phyloP scores from a whole-genome alignment of 2,113 vertebrate species.

The Hippocampus guttulatus region DNA sequence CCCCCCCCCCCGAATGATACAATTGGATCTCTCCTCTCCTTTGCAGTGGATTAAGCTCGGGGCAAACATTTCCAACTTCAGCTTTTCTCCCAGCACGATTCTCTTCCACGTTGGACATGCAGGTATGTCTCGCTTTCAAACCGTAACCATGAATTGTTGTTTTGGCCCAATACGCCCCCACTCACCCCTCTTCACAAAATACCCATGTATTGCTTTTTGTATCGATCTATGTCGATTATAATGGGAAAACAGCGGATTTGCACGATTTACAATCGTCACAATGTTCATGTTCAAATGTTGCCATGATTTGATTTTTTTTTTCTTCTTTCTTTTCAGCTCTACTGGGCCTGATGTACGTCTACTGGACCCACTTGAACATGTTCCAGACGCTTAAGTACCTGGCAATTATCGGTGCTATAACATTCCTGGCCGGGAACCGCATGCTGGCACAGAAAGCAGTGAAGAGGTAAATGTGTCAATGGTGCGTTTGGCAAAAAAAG shows the following conservation, averaged over 20 bases:
- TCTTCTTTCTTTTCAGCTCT: constrained; percentile 72
- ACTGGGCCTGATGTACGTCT: constrained; percentile 96
- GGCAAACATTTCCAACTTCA: constrained; percentile 95
- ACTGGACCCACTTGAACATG: constrained; percentile 99
- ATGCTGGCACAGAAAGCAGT: constrained; percentile 98
- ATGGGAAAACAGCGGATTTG: not conserved
- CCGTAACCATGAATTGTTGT: not conserved
- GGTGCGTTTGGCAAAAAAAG: not conserved
- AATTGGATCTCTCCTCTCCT: constrained; percentile 35
- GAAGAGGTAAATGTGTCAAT: constrained; percentile 78
- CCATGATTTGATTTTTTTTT: too few species aligned
- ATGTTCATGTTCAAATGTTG: not conserved
- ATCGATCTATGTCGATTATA: not conserved
- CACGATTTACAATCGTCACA: not conserved
- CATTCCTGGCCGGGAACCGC: constrained; percentile 96
- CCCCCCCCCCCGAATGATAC: constrained; percentile 8
- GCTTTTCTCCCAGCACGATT: constrained; percentile 91
- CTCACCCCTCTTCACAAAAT: too few species aligned
- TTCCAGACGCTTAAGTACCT: constrained; percentile 98
- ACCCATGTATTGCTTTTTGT: not conserved
- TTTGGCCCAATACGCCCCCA: not conserved
- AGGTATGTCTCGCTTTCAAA: constrained; percentile 71
- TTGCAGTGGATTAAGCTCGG: constrained; percentile 95
- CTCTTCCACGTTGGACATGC: constrained; percentile 95
- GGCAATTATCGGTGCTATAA: constrained; percentile 88